Conservation (phyloP, 2,888 invertebrate species). For the Caenorhabditis afra region DNA sequence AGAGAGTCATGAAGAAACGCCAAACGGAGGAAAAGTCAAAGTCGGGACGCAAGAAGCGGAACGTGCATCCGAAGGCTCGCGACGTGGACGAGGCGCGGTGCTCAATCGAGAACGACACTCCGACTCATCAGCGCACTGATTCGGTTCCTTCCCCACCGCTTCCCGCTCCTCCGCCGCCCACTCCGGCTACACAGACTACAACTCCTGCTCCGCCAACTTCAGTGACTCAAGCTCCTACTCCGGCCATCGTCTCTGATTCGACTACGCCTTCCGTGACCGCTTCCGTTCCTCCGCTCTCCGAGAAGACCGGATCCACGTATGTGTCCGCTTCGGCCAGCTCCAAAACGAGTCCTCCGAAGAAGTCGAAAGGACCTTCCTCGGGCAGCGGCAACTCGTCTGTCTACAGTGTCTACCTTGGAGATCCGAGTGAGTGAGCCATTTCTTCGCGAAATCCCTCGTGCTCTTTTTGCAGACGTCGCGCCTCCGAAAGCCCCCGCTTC, state of each 20-base stretch:
- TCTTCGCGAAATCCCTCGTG: neutral
- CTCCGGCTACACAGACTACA: too few species aligned
- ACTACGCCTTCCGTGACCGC: neutral
- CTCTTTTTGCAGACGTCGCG: constrained; percentile 24
- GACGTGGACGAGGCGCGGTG: constrained; percentile 12
- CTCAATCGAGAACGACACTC: constrained; percentile 32
- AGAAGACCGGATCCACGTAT: neutral
- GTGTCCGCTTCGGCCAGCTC: neutral
- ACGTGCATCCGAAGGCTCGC: neutral
- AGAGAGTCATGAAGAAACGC: constrained; percentile 24
- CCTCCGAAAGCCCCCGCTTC: constrained; percentile 1
- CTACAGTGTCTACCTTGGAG: too few species aligned
- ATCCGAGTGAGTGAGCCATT: too few species aligned
- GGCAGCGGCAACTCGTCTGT: too few species aligned
- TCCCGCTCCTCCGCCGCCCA: neutral
- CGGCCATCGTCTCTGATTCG: neutral
- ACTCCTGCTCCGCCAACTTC: neutral
- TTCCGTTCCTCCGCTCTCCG: neutral
- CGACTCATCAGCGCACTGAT: too few species aligned
- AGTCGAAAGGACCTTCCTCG: too few species aligned
- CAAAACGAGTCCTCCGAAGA: neutral
- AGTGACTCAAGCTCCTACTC: neutral
- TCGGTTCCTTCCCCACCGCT: too few species aligned
- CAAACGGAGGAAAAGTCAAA: neutral
- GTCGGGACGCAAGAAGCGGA: neutral